phyloP scores from a whole-genome alignment of 2,888 invertebrate species.

The Bombyx huttoni region DNA sequence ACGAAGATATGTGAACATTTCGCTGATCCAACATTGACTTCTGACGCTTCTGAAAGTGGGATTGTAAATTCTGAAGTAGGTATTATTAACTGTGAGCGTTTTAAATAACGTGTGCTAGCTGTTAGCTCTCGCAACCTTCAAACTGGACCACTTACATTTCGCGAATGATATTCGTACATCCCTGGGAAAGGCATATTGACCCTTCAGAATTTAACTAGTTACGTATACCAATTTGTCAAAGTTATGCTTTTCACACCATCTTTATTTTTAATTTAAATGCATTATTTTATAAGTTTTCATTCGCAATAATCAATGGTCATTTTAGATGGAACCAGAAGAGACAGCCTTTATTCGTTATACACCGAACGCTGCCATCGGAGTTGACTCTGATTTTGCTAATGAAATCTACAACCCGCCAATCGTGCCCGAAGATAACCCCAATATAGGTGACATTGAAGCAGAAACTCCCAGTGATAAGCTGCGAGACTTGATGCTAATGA shows the following conservation, averaged over 20 bases:
- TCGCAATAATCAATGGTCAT: background rate
- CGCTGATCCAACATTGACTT: conserved; percentile 42
- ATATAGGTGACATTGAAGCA: conserved; percentile 9
- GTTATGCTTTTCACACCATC: too few species aligned
- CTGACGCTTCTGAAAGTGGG: conserved; percentile 20
- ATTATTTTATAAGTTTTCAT: too few species aligned
- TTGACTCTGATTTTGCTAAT: conserved; percentile 82
- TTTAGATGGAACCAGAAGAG: conserved; percentile 75
- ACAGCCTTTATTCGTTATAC: conserved; percentile 86
- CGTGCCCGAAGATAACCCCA: conserved; percentile 53
- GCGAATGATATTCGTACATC: too few species aligned
- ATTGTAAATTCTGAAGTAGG: conserved; percentile 35
- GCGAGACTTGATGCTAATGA: conserved; percentile 47
- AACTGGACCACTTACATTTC: too few species aligned
- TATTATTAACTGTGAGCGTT: background rate
- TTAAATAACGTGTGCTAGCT: too few species aligned
- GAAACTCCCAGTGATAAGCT: conserved; percentile 53
- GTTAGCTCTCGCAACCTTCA: too few species aligned
- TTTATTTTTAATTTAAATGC: too few species aligned
- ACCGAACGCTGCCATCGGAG: conserved; percentile 72
- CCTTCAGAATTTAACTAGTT: too few species aligned
- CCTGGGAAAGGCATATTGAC: too few species aligned
- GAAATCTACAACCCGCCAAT: conserved; percentile 84
- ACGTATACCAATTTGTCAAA: too few species aligned
- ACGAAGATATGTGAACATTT: conserved; percentile 56